A percentile compares a stretch with the other conserved stretches of the same genome.
Evolutionary conservation across 1,140 invertebrate genomes (phyloP).

Genomic region (Solenopsis fugax): DNA sequence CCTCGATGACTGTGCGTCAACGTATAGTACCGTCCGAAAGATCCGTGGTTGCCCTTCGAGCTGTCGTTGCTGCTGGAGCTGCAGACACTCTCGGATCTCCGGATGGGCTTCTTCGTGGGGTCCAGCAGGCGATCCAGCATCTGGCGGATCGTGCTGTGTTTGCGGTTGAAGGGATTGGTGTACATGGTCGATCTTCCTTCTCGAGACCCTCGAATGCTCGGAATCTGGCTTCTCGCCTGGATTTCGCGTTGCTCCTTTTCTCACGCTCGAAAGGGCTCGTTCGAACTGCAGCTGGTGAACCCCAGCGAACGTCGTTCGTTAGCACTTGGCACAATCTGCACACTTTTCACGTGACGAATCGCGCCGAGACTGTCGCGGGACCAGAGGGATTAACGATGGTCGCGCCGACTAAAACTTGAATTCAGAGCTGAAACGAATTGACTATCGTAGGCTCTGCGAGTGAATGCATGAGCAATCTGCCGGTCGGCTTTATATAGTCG

Average conservation of each 20-base stretch:
- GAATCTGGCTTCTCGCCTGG: neutral
- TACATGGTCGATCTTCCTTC: slow-evolving; percentile 86
- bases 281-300: neutral
- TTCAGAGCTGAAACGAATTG: neutral
- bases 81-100: slow-evolving; percentile 82
- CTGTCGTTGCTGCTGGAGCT: slow-evolving; percentile 80
- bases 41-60: slow-evolving; percentile 80
- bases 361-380: neutral
- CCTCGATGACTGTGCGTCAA: slow-evolving; percentile 70
- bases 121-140: slow-evolving; percentile 89
- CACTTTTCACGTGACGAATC: slow-evolving; percentile 31
- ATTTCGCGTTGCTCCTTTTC: neutral
- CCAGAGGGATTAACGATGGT: neutral
- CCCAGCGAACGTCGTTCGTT: neutral
- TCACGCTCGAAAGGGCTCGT: neutral
- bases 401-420: neutral
- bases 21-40: slow-evolving; percentile 66
- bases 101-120: slow-evolving; percentile 81
- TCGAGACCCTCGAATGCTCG: neutral
- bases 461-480: slow-evolving; percentile 14
- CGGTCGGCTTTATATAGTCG: slow-evolving; percentile 60
- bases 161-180: slow-evolving; percentile 91
- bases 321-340: slow-evolving; percentile 34
- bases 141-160: slow-evolving; percentile 91
- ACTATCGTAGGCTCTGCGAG: slow-evolving; percentile 32